Evolutionary conservation across 1,140 invertebrate genomes (phyloP).

Genomic region (Solenopsis fugax): DNA sequence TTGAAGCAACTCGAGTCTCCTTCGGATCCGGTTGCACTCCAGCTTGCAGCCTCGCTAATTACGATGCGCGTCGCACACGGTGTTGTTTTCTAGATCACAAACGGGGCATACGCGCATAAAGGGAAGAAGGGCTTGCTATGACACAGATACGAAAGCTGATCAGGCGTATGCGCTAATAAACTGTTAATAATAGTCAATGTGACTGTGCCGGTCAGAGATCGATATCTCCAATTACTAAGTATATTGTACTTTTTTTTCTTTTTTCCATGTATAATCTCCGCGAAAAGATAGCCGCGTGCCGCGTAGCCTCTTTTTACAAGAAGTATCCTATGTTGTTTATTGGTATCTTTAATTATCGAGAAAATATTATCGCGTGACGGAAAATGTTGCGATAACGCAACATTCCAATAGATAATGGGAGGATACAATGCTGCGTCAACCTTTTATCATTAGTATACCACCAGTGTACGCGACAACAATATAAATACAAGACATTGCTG

Average conservation of each 20-base stretch:
- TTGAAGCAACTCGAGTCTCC: neutral
- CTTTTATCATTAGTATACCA: neutral
- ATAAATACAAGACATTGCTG: neutral
- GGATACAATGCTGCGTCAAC: neutral
- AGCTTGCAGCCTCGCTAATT: neutral
- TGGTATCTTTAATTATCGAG: neutral
- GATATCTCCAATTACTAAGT: constrained; percentile 28
- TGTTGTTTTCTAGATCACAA: constrained; percentile 35
- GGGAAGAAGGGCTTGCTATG: neutral
- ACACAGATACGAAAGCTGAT: constrained; percentile 7
- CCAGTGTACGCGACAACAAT: neutral
- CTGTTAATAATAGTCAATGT: constrained; percentile 39
- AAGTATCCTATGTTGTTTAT: neutral
- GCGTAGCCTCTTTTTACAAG: neutral
- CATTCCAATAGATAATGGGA: constrained; percentile 2
- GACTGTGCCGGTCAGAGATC: constrained; percentile 11
- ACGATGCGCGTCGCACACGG: neutral
- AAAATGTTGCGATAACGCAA: neutral
- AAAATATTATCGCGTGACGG: neutral
- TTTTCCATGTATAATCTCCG: neutral
- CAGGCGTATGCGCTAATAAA: constrained; percentile 18
- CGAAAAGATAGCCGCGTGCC: neutral
- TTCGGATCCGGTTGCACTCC: neutral
- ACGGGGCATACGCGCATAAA: neutral
- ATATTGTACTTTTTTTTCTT: constrained; percentile 19